Conservation (phyloP, 2,113 vertebrate genomes). For the Scomber colias region DNA sequence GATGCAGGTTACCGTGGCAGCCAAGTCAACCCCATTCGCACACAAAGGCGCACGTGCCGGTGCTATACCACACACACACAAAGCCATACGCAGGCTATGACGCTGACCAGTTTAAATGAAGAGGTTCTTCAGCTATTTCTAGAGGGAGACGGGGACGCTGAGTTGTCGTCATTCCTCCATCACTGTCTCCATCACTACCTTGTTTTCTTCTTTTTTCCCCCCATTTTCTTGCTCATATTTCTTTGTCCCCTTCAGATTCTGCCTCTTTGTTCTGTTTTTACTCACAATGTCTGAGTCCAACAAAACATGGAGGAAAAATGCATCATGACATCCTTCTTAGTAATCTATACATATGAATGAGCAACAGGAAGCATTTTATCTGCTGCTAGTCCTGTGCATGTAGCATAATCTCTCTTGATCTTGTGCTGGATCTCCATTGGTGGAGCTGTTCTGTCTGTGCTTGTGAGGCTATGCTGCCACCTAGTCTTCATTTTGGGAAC, state of each 20-base stretch:
- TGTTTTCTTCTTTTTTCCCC: neutral
- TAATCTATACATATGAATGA: neutral
- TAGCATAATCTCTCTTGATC: neutral
- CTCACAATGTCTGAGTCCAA: neutral
- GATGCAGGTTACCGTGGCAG: conserved; percentile 80
- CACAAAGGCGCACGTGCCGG: conserved; percentile 52
- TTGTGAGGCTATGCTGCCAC: conserved; percentile 36
- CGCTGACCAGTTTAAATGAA: conserved; percentile 29
- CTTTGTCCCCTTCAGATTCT: neutral
- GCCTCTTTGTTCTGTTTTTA: neutral
- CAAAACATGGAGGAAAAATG: neutral
- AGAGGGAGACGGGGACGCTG: neutral
- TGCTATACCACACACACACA: conserved; percentile 10
- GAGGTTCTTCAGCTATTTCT: conserved; percentile 50
- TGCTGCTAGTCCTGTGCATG: conserved; percentile 8
- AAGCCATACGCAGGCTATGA: conserved; percentile 54
- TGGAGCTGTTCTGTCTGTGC: neutral
- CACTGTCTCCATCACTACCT: neutral
- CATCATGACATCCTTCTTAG: neutral
- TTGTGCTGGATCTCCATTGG: neutral
- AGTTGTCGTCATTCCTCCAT: conserved; percentile 8
- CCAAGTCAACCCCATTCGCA: conserved; percentile 50
- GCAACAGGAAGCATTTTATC: neutral
- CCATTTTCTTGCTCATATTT: neutral
- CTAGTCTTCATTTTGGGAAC: conserved; percentile 35